These are phyloP conservation scores for Ecliptopera silaceata DNA, from an alignment of 2,888 invertebrate genomes.

Conservation along the genomic window DNA sequence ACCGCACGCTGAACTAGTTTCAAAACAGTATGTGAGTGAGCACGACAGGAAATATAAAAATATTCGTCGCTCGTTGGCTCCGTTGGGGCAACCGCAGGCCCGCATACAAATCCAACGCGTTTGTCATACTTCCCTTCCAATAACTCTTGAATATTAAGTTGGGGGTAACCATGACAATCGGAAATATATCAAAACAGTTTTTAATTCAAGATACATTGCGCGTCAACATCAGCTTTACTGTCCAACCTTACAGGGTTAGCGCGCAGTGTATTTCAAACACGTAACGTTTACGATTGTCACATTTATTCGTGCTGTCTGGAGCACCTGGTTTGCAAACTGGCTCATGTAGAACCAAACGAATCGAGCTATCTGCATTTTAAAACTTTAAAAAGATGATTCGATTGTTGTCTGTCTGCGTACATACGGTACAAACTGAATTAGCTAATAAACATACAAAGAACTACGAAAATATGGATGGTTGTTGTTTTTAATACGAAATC, in stretches of 20 bases:
- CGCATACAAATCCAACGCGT: slow-evolving; percentile 48
- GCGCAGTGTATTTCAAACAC: too few relatives aligned
- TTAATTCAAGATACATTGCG: too few relatives aligned
- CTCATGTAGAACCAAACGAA: slow-evolving; percentile 14
- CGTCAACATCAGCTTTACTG: too few relatives aligned
- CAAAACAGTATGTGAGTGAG: slow-evolving; percentile 36
- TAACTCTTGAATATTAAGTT: slow-evolving; percentile 30
- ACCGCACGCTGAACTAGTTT: slow-evolving; percentile 8
- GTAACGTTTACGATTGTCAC: too few relatives aligned
- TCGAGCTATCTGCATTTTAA: slow-evolving; percentile 14
- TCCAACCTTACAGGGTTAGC: too few relatives aligned
- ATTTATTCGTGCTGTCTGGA: too few relatives aligned
- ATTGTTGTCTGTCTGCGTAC: not conserved
- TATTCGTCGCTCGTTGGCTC: slow-evolving; percentile 22
- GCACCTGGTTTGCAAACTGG: slow-evolving; percentile 9
- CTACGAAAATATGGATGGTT: too few relatives aligned
- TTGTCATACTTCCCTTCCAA: slow-evolving; percentile 40
- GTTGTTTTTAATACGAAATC: too few relatives aligned
- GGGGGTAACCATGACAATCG: too few relatives aligned
- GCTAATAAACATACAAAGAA: not conserved
- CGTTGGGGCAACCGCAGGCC: slow-evolving; percentile 23
- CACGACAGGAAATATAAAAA: slow-evolving; percentile 29
- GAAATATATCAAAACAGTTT: too few relatives aligned
- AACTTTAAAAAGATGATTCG: slow-evolving; percentile 1
- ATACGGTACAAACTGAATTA: not conserved